phyloP scores from a whole-genome alignment of 1,140 invertebrate genomes.

The Brachionus asplanchnoidis region DNA sequence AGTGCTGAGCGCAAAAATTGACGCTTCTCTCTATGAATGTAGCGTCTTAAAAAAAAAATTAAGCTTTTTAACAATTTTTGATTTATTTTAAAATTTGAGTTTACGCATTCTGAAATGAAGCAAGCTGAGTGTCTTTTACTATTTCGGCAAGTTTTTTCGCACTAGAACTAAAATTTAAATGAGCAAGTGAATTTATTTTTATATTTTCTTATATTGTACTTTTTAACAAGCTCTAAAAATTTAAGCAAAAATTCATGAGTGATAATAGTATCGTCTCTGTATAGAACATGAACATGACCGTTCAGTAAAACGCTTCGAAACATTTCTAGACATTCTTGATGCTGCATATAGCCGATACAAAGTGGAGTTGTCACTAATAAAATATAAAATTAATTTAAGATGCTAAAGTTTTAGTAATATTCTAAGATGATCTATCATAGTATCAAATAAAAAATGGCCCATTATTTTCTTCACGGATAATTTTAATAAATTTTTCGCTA shows the following conservation, averaged over 20 bases:
- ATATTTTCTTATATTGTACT: conserved; percentile 51
- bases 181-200: background rate
- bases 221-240: conserved; percentile 92
- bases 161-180: background rate
- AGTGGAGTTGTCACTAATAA: background rate
- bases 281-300: conserved; percentile 86
- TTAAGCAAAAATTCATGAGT: conserved; percentile 86
- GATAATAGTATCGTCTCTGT: conserved; percentile 92
- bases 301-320: conserved; percentile 85
- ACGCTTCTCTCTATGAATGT: conserved; percentile 83
- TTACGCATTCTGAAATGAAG: conserved; percentile 35
- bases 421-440: no score
- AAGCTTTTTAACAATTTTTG: background rate
- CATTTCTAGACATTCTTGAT: conserved; percentile 63
- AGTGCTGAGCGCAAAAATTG: conserved; percentile 92
- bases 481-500: no score
- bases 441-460: no score
- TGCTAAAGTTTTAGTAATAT: no score
- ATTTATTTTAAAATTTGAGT: background rate
- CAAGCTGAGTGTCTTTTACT: conserved; percentile 4
- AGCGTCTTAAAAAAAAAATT: conserved; percentile 59
- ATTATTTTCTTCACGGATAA: no score
- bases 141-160: conserved; percentile 31
- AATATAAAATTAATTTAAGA: background rate
- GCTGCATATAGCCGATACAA: conserved; percentile 39